Percentiles rank a stretch among this genome's conserved stretches.
Evolutionary conservation across 2,888 invertebrate species (phyloP).

Genomic region (Tanytarsus gracilentus): DNA sequence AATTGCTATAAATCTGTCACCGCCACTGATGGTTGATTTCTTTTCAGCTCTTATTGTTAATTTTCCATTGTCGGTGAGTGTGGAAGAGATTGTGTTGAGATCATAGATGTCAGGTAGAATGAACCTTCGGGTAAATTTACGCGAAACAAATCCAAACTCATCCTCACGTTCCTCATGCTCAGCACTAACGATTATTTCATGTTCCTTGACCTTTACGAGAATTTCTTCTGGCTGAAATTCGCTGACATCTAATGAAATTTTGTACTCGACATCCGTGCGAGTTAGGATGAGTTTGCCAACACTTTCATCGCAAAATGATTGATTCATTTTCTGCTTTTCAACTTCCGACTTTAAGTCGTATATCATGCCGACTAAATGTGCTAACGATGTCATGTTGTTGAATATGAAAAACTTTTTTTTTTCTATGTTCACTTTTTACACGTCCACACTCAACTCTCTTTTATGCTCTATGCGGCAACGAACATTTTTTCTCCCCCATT

Average conservation of each 20-base stretch:
- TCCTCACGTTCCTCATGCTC: constrained; percentile 15
- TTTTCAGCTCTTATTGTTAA: constrained; percentile 14
- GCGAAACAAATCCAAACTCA: constrained; percentile 16
- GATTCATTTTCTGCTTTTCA: background rate
- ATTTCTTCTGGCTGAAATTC: constrained; percentile 3
- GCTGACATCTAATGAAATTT: constrained; percentile 1
- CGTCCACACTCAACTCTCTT: no score
- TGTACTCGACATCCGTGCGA: background rate
- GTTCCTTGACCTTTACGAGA: background rate
- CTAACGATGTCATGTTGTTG: background rate
- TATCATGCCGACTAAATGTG: constrained; percentile 10
- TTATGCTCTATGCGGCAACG: no score
- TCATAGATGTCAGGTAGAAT: constrained; percentile 10
- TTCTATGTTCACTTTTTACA: background rate
- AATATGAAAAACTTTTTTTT: constrained; percentile 1
- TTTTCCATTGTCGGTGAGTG: constrained; percentile 4
- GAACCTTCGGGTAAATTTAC: constrained; percentile 10
- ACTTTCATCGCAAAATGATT: no score
- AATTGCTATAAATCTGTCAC: constrained; percentile 21
- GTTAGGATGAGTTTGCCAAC: no score
- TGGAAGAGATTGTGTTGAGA: constrained; percentile 3
- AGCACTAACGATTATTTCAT: background rate
- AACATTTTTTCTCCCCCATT: no score
- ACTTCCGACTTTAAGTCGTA: background rate
- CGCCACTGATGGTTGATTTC: background rate